Base-by-base conservation (phyloP, 2,888 invertebrate genomes). In the Cheilosia scutellata region DNA sequence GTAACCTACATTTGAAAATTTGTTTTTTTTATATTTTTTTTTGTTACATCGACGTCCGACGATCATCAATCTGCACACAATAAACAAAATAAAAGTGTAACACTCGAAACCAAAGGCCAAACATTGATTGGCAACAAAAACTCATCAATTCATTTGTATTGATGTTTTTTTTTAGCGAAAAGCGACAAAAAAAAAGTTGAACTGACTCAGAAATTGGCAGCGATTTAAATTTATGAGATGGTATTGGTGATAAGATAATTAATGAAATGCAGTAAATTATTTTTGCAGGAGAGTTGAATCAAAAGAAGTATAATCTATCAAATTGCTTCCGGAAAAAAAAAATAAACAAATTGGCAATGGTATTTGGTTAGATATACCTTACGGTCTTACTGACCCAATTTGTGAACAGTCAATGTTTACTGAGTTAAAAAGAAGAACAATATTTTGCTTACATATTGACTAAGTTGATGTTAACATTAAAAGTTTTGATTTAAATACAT, bases 1-100 rank as follows among this genome's bases (percentile, higher is more conserved):
- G 25, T 60, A 60, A 60, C 58, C 58, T 60, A 60, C 42, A 60
- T 60, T 60, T 60, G 40, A 20, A 20, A n/a, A 11, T 27, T 40
- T 33, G 13, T 0, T 55, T 57, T 58, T 27, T 27, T 60, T 13
- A 4, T n/a, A 27, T 13, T 11, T 27, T 9, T 25, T 27, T 60
- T 29, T 60, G 42, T 60, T 60, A 60, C 60, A 60, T 42, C 27
- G 60, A 16, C 6, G 55, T 42, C 27, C 27, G 60, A 16, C 6
- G 55, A 31, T 55, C 31, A 55, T 33, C 55, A 55, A 16, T 16
- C 20, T 20, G 20, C 25, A 37, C 4, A 11, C 37, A 58, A 58
- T 37, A 25, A 33, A 58, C 4, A 27, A 42, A 27, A 42, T 20
- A n/a, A 42, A 60, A 60, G 7, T 60, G 42, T 60, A 60, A 60